Percentiles rank a stretch among this genome's conserved stretches.
Evolutionary conservation across 2,113 vertebrate species (phyloP).

Genomic region (Tachuris rubrigastra): DNA sequence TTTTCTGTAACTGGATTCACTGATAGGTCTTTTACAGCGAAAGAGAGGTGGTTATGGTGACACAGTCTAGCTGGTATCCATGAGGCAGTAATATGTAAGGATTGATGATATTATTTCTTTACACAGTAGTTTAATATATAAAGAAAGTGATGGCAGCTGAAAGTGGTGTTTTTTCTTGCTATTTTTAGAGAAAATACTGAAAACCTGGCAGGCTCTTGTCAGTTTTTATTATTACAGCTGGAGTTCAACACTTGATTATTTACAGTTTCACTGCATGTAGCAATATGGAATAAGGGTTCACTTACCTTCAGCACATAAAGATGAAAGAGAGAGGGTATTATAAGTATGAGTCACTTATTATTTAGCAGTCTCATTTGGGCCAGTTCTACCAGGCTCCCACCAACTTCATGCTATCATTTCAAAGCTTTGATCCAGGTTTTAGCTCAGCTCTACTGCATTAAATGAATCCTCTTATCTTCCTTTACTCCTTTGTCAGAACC

Average conservation of each 20-base stretch:
- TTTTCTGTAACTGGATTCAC: neutral
- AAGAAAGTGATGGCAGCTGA: neutral
- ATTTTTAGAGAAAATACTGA: neutral
- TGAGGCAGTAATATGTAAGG: neutral
- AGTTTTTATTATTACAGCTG: neutral
- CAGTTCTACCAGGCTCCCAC: neutral
- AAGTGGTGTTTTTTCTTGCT: neutral
- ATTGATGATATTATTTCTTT: neutral
- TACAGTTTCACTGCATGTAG: neutral
- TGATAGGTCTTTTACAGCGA: neutral
- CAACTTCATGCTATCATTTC: constrained; percentile 11
- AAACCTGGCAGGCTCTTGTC: neutral
- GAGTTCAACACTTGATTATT: constrained; percentile 2
- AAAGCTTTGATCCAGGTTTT: constrained; percentile 45
- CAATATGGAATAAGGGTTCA: neutral
- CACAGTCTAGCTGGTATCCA: neutral
- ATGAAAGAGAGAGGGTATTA: constrained; percentile 13
- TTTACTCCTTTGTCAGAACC: neutral
- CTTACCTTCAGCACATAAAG: neutral
- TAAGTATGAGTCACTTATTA: constrained; percentile 3
- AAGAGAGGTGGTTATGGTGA: neutral
- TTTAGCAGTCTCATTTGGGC: neutral
- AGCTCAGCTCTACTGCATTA: neutral
- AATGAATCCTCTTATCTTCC: constrained; percentile 32
- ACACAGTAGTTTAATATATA: neutral